Percentiles rank a stretch among this genome's conserved stretches.
These are phyloP conservation scores for Dolichotis patagonum DNA, from an alignment of 2,113 vertebrate genomes.

Conservation along the genomic window DNA sequence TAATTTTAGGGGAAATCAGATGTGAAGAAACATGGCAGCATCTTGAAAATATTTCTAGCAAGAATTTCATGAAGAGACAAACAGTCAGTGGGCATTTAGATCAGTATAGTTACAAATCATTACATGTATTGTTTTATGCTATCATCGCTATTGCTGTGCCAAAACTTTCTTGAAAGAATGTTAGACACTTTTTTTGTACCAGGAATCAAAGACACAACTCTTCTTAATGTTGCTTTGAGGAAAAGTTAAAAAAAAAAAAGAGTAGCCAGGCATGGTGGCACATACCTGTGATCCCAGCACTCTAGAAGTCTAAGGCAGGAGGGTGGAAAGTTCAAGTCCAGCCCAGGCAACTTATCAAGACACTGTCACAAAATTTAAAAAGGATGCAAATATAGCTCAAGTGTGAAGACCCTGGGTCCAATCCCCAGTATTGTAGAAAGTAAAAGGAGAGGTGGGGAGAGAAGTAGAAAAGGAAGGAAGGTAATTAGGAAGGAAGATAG, in stretches of 20 bases:
- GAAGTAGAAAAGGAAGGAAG: neutral
- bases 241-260: neutral
- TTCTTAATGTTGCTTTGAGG: neutral
- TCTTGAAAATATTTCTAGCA: neutral
- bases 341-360: neutral
- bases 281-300: neutral
- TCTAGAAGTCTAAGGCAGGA: neutral
- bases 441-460: neutral
- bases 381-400: neutral
- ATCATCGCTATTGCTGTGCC: neutral
- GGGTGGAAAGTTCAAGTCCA: neutral
- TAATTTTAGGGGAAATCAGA: neutral
- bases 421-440: neutral
- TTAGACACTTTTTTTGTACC: neutral
- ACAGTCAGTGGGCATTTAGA: neutral
- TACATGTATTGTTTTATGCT: neutral
- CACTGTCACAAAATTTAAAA: neutral
- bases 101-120: too few species aligned
- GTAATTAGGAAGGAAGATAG: fast-evolving
- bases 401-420: neutral
- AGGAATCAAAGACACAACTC: neutral
- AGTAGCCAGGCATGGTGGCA: neutral
- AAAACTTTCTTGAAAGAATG: neutral
- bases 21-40: neutral
- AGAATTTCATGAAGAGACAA: neutral